Base-by-base conservation (phyloP, 2,888 invertebrate species). In the Drosophila rellima region DNA sequence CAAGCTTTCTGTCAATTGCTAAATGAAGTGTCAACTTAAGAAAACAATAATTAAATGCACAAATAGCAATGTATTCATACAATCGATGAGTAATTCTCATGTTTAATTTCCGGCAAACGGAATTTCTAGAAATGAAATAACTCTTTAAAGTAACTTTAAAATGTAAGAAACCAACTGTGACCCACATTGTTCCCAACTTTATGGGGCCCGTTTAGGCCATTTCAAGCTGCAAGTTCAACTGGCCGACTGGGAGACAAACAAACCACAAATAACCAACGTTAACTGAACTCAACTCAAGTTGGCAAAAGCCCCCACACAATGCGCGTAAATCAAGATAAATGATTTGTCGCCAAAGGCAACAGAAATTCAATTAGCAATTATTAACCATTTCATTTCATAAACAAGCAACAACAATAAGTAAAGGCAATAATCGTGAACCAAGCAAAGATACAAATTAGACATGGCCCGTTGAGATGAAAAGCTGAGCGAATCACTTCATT, bases 331-430 rank as follows among this genome's bases (percentile, higher is more conserved):
- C 89, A 82, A 71, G 87, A 76, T 89, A 86, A 86, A 80, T 77
- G 83, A 81, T 85, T 88, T 86, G 88, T 90, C 83, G 90, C 89
- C 86, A 67, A 60, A 48, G 82, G 90, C 90, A 75, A 70, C 78
- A 80, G 78, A 71, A 86, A 86, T 86, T 90, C 90, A 89, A 90
- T 89, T 90, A 89, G 82, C 83, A 76, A 88, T 87, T 83, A 85
- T 86, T 90, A 88, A 90, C 80, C 80, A 89, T 83, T 89, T 75
- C 79, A 78, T 79, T 83, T 80, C 69, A 75, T 76, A 83, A 73
- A 74, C 87, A 70, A 68, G 63, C 62, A 67, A 70, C 39, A 61
- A 40, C 51, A 45, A 40, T 44, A 56, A 57, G 29, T 17, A 52
- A 39, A 29, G 37, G 40, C 60, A 68, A 79, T 61, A 81, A 67